phyloP scores from a whole-genome alignment of 2,797 vertebrate species.

The Diglossa cyanea region DNA sequence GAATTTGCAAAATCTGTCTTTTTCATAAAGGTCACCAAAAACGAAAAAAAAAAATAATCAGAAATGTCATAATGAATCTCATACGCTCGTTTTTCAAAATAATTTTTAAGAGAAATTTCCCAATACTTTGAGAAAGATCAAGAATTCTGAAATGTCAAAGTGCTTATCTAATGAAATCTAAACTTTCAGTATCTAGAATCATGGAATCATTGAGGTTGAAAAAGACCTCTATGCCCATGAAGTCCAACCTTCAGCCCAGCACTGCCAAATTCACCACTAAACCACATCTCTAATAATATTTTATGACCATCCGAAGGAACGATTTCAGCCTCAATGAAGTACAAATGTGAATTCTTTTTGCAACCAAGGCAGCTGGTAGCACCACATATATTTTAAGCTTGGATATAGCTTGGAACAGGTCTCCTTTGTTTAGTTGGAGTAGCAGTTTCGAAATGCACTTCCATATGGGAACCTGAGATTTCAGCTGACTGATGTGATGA shows the following conservation, averaged over 20 bases:
- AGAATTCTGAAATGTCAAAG: background rate
- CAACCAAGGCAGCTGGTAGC: background rate
- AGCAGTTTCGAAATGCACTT: background rate
- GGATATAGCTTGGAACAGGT: background rate
- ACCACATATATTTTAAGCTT: background rate
- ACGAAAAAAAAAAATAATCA: background rate
- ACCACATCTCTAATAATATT: background rate
- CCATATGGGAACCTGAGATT: background rate
- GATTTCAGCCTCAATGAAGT: background rate
- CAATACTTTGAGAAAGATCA: background rate
- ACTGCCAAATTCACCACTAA: background rate
- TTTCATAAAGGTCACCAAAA: background rate
- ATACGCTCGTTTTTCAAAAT: rapidly evolving
- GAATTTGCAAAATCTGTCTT: background rate
- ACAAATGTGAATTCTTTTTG: background rate
- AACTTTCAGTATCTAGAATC: background rate
- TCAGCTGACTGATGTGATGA: background rate
- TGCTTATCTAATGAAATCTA: background rate
- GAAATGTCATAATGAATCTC: background rate
- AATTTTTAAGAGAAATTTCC: background rate
- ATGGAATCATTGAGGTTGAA: background rate
- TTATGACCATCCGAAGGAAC: background rate
- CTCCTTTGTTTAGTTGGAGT: background rate
- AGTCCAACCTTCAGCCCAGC: background rate
- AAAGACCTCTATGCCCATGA: background rate